phyloP scores from a whole-genome alignment of 2,888 invertebrate genomes.

The Aphodius granarius region DNA sequence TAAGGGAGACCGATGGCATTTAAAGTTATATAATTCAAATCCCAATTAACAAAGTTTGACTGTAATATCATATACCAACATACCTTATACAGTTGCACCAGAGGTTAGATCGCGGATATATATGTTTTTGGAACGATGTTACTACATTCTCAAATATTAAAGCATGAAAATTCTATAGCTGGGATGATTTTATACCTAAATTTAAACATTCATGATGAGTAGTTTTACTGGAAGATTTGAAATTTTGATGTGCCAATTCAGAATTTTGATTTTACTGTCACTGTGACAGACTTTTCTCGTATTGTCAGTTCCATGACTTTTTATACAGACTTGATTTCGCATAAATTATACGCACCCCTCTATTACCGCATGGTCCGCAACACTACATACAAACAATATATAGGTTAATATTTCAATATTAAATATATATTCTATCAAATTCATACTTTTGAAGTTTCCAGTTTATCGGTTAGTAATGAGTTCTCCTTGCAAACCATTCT shows the following conservation, averaged over 20 bases:
- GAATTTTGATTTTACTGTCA: neutral
- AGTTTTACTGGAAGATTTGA: neutral
- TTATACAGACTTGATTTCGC: neutral
- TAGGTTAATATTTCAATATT: neutral
- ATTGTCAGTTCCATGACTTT: neutral
- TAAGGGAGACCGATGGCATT: no score
- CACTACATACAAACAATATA: neutral
- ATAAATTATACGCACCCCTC: slow-evolving; percentile 26
- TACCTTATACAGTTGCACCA: neutral
- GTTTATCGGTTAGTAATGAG: slow-evolving; percentile 58
- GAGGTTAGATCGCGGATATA: neutral
- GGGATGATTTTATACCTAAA: neutral
- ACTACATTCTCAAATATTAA: neutral
- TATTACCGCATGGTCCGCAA: neutral
- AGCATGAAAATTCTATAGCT: neutral
- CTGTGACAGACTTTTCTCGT: neutral
- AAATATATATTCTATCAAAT: neutral
- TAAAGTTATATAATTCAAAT: no score
- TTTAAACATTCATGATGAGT: neutral
- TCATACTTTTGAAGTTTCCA: slow-evolving; percentile 38
- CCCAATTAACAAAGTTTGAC: neutral
- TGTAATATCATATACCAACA: neutral
- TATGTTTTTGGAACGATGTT: neutral
- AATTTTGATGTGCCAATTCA: neutral
- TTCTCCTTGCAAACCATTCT: slow-evolving; percentile 66